A percentile compares a stretch with the other conserved stretches of the same genome.
Evolutionary conservation across 2,797 vertebrate genomes (phyloP).

Genomic region (Tangara arthus): DNA sequence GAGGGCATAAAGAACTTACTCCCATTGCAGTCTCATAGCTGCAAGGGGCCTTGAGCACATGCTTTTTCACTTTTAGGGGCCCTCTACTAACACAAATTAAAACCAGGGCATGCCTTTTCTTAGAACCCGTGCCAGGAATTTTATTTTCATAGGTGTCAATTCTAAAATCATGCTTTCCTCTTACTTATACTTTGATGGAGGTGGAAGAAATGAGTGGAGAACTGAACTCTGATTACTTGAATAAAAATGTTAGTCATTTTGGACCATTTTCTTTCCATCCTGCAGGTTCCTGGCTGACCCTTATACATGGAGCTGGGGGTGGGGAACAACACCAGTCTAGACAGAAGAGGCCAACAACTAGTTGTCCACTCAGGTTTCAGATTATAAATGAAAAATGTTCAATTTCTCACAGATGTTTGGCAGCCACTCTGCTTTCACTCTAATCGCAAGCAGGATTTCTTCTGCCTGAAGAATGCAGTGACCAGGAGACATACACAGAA

Average conservation of each 20-base stretch:
- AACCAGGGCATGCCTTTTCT: slow-evolving; percentile 39
- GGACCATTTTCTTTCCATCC: not conserved
- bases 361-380: slow-evolving; percentile 46
- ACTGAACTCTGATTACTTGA: not conserved
- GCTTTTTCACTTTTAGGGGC: slow-evolving; percentile 49
- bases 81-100: slow-evolving; percentile 35
- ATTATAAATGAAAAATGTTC: slow-evolving; percentile 25
- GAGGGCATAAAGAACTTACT: not conserved
- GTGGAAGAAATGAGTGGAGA: not conserved
- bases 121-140: slow-evolving; percentile 30
- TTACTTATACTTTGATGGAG: not conserved
- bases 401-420: slow-evolving; percentile 67
- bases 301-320: not conserved
- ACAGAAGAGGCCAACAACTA: slow-evolving; percentile 42
- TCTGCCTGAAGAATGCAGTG: slow-evolving; percentile 6
- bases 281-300: slow-evolving; percentile 48
- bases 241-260: not conserved
- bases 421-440: slow-evolving; percentile 13
- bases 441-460: slow-evolving; percentile 7
- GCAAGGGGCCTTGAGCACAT: slow-evolving; percentile 8
- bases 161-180: not conserved
- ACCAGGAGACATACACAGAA: not conserved
- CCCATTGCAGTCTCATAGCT: not conserved
- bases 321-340: slow-evolving; percentile 51
- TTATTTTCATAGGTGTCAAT: slow-evolving; percentile 44